phyloP scores from a whole-genome alignment of 2,888 invertebrate species.

The Idaea dimidiata region DNA sequence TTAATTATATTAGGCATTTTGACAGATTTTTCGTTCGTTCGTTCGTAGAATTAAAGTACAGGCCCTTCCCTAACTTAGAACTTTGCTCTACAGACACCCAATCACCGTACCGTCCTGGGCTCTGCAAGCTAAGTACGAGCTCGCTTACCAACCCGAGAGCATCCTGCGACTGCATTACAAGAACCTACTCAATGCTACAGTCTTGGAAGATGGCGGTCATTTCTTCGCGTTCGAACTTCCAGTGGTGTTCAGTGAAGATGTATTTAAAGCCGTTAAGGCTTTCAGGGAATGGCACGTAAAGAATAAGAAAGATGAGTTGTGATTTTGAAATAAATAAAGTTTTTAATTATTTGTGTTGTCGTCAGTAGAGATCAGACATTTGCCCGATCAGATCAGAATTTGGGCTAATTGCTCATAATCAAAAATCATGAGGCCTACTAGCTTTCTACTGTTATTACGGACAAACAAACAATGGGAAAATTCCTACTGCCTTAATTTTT shows the following conservation, averaged over 20 bases:
- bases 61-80: too few relatives aligned
- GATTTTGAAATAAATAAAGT: neutral
- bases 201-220: constrained; percentile 88
- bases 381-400: too few relatives aligned
- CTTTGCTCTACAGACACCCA: constrained; percentile 31
- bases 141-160: constrained; percentile 79
- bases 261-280: constrained; percentile 67
- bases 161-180: constrained; percentile 78
- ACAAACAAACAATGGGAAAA: too few relatives aligned
- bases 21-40: too few relatives aligned
- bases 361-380: too few relatives aligned
- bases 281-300: constrained; percentile 43
- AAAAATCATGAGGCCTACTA: too few relatives aligned
- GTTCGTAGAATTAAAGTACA: too few relatives aligned
- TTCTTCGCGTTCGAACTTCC: constrained; percentile 92
- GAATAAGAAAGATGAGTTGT: constrained; percentile 42
- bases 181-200: constrained; percentile 84
- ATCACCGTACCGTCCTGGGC: constrained; percentile 83
- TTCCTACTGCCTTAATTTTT: too few relatives aligned
- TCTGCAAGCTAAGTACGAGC: constrained; percentile 85
- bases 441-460: too few relatives aligned
- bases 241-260: constrained; percentile 82
- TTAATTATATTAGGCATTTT: too few relatives aligned
- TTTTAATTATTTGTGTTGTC: neutral
- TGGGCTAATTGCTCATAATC: too few relatives aligned